A percentile compares a stretch with the other conserved stretches of the same genome.
Conservation (phyloP, 2,888 invertebrate genomes). For the Troilus luridus region DNA sequence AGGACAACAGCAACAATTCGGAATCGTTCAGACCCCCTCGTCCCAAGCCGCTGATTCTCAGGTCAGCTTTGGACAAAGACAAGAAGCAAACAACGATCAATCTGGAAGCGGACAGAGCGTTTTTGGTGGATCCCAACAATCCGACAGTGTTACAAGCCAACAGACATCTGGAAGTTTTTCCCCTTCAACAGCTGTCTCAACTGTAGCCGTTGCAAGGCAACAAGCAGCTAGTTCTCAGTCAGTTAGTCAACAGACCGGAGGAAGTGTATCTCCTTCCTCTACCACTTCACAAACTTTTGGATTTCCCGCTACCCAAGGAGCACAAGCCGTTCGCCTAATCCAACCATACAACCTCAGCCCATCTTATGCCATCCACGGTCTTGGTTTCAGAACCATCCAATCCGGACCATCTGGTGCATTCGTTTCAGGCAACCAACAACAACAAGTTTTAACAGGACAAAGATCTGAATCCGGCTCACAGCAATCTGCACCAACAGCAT, state of each 20-base stretch:
- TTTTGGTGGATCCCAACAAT: neutral
- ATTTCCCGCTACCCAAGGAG: neutral
- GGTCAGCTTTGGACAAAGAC: neutral
- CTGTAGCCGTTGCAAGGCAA: neutral
- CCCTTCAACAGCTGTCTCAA: neutral
- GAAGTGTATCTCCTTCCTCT: neutral
- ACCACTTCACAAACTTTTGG: neutral
- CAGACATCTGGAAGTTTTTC: neutral
- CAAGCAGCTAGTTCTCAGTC: neutral
- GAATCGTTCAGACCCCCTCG: slow-evolving; percentile 2
- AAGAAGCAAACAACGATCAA: neutral
- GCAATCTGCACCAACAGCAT: neutral
- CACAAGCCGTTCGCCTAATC: neutral
- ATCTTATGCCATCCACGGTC: slow-evolving; percentile 20
- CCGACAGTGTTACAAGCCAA: neutral
- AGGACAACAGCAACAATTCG: neutral
- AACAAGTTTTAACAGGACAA: neutral
- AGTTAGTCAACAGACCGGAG: neutral
- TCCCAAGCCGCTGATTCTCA: neutral
- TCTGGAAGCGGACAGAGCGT: neutral
- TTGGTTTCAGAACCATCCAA: slow-evolving; percentile 13
- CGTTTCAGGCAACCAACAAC: neutral
- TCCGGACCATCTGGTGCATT: neutral
- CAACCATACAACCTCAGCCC: slow-evolving; percentile 38
- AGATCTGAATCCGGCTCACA: neutral